Base-by-base conservation (phyloP, 2,797 vertebrate genomes). In the Xenentodon cancila region DNA sequence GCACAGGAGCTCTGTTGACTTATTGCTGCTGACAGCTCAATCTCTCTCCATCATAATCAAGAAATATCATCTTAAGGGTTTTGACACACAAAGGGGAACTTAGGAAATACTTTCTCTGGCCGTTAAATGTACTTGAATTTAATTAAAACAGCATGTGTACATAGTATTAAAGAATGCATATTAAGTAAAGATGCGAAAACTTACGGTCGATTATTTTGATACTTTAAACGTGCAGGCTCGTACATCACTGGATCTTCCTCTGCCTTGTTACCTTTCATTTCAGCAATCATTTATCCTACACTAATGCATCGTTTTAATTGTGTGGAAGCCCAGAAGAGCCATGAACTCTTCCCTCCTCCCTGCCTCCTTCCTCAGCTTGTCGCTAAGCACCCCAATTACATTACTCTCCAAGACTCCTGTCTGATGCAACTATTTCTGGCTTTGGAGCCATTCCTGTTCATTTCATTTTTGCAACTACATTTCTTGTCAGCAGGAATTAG, bases 381-480 rank as follows among this genome's bases (percentile, higher is more conserved):
- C 75, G 79, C 75, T 67, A 73, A 85, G 64, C 73, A 75, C 68
- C 74, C 67, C 37, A 40, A 40, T 40, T 40, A 79, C 76, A 79
- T 89, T 87, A 80, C 74, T 86, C 82, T 81, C 75, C 1, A 44
- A 68, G 77, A 70, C 62, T 78, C 72, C 63, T 69, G 77, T 84
- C 79, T 83, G 78, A 76, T 78, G 77, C 48, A 18, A 76, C 88
- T 88, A 89, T 88, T 90, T 87, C 59, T 66, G 84, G 80, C 71
- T 66, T 57, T 52, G 66, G 59, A 77, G 66, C 65, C 73, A 53
- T 88, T 80, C 64, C 74, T 71, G 76, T 69, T 88, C 64, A 42
- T 71, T 86, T 86, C 22, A 62, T 82, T 86, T 83, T 78, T 74
- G 76, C 64, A 61, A 74, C 75, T 87, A 77, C 2, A 58, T 67